Conservation (phyloP, 2,797 vertebrate species). For the Acestrorhynchus altus region DNA sequence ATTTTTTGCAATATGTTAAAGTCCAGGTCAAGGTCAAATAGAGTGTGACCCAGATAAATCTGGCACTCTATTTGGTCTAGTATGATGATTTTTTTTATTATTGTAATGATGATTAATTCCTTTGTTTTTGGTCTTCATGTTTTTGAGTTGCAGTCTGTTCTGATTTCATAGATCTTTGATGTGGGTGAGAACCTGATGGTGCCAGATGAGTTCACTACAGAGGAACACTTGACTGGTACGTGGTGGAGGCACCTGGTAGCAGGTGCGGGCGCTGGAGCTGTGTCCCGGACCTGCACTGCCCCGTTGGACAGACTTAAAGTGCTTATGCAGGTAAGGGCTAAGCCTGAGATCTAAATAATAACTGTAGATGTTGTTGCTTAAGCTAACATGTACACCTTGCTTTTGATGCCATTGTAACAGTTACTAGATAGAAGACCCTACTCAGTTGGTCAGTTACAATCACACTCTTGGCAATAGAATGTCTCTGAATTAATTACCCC, state of each 20-base stretch:
- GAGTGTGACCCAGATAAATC: background rate
- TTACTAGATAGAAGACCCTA: too few species aligned
- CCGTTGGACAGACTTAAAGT: conserved; percentile 95
- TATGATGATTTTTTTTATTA: background rate
- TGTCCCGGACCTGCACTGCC: conserved; percentile 93
- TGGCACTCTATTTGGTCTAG: background rate
- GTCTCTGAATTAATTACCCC: background rate
- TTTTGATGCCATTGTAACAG: too few species aligned
- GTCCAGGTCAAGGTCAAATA: conserved; percentile 1
- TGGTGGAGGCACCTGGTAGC: conserved; percentile 97
- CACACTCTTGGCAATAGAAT: background rate
- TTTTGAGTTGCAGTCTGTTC: background rate
- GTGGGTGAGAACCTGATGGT: conserved; percentile 95
- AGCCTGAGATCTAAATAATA: background rate
- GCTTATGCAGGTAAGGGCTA: conserved; percentile 89
- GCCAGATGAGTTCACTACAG: conserved; percentile 92
- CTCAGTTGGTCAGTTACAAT: too few species aligned
- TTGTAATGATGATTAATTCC: background rate
- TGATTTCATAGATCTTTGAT: conserved; percentile 87
- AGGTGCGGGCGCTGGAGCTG: conserved; percentile 90
- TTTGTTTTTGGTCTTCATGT: background rate
- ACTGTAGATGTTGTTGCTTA: background rate
- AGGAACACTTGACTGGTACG: conserved; percentile 93
- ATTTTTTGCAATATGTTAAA: conserved; percentile 22
- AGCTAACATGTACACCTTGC: too few species aligned